Conservation (phyloP, 2,888 invertebrate genomes). For the Epinotia ramella region DNA sequence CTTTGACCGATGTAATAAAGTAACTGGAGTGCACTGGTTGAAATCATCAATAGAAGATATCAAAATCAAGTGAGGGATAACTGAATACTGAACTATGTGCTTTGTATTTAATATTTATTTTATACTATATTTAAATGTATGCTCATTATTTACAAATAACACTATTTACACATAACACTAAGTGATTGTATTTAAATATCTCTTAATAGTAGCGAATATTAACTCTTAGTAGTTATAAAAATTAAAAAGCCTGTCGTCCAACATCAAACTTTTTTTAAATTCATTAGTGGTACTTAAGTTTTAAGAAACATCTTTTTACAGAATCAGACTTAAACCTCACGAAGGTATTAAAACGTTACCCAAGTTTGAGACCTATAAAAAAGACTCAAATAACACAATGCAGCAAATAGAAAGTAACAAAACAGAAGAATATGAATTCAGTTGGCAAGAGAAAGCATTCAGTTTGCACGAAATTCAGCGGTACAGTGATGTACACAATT, state of each 20-base stretch:
- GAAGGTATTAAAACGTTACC: constrained; percentile 69
- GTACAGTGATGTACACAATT: constrained; percentile 86
- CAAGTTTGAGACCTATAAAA: constrained; percentile 70
- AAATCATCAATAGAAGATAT: constrained; percentile 79
- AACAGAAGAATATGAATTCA: constrained; percentile 75
- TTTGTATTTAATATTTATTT: background rate
- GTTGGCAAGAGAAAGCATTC: constrained; percentile 91
- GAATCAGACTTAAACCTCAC: constrained; percentile 70
- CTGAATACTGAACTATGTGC: background rate
- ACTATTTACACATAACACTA: no score
- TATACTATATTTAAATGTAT: no score
- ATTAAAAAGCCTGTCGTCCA: background rate
- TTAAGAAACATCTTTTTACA: constrained; percentile 53
- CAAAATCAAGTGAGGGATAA: constrained; percentile 77
- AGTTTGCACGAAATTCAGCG: constrained; percentile 86
- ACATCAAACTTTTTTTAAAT: constrained; percentile 9
- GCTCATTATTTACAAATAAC: no score
- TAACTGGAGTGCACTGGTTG: constrained; percentile 80
- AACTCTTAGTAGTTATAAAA: background rate
- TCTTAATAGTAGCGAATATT: no score
- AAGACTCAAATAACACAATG: constrained; percentile 53
- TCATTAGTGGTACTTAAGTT: no score
- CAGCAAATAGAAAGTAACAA: constrained; percentile 55
- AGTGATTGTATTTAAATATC: no score
- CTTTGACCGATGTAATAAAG: constrained; percentile 70